Evolutionary conservation across 2,113 vertebrate genomes (phyloP), one percentile per base, ranked within the genome.

Genomic region (Eurystomus gularis): DNA sequence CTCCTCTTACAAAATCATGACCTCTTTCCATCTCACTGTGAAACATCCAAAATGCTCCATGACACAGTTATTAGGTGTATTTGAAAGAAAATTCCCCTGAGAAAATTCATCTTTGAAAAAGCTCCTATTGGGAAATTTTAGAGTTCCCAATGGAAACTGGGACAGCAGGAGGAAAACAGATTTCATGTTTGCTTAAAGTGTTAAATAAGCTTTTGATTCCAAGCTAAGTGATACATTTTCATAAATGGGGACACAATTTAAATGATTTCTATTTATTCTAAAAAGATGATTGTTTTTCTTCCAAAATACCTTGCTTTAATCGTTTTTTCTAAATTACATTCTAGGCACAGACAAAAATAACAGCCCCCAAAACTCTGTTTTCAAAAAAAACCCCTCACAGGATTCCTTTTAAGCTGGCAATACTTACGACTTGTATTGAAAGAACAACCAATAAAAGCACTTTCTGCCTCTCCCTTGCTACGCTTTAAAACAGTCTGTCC

Each of bases 401-500:
- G 29, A 26, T 89, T 91, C 35, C 42, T 64, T 84, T 82, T 64
- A 84, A 64, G 49, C 24, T 69, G 12, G 69, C 49, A 68, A 48
- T 84, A 60, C 24, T 77, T 75, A 76, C 20, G 55, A 71, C 20
- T 91, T 75, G 55, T 51, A 70, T 15, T 51, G 69, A 93, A 92
- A 89, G 62, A 82, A 87, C n/a, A 66, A 90, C 54, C 21, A 88
- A 73, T 73, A 88, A 85, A 91, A 35, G 73, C 75, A 70, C 71
- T 82, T 88, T 79, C 48, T 77, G 77, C 51, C 89, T 93, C 81
- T 90, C 61, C 29, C 40, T 49, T 90, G 77, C 61, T 84, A 77
- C 69, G n/a, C 92, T 93, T 96, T 85, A 77, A 66, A 82, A 68
- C 31, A 82, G 92, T 40, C 44, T 89, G 94, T 86, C 69, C 84